A percentile compares a stretch with the other conserved stretches of the same genome.
These are phyloP conservation scores for Chydorus sphaericus DNA, from an alignment of 2,888 invertebrate genomes.

Conservation along the genomic window DNA sequence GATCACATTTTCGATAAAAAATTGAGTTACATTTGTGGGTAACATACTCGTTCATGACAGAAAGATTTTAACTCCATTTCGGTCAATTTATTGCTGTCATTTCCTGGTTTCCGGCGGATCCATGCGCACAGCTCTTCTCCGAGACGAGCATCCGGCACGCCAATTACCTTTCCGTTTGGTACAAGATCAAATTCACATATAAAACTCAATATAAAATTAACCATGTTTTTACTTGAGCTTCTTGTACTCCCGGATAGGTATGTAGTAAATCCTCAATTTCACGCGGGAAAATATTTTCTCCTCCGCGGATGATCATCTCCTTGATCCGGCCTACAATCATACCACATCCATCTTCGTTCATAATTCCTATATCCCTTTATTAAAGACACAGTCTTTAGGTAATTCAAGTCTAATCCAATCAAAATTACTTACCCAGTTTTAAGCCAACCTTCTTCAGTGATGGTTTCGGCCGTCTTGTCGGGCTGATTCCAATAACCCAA, in stretches of 20 bases:
- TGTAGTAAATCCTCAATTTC: conserved; percentile 62
- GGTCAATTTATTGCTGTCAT: conserved; percentile 36
- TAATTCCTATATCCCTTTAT: conserved; percentile 55
- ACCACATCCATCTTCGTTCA: conserved; percentile 53
- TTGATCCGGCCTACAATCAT: conserved; percentile 55
- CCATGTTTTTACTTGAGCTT: conserved; percentile 53
- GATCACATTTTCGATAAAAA: neutral
- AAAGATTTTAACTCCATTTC: conserved; percentile 43
- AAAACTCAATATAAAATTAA: neutral
- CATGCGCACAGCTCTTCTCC: conserved; percentile 65
- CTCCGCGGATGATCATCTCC: conserved; percentile 64
- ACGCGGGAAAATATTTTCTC: conserved; percentile 68
- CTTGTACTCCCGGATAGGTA: conserved; percentile 52
- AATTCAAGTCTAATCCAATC: too few relatives aligned
- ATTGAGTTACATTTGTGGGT: too few relatives aligned
- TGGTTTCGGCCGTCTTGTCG: conserved; percentile 49
- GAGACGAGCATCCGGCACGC: conserved; percentile 55
- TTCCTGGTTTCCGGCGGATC: conserved; percentile 40
- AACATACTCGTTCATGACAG: conserved; percentile 41
- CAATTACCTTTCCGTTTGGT: too few relatives aligned
- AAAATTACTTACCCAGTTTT: conserved; percentile 49
- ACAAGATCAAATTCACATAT: too few relatives aligned
- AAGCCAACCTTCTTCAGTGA: conserved; percentile 58
- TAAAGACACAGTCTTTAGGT: too few relatives aligned
- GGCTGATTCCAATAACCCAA: conserved; percentile 65